These are phyloP conservation scores for Selene dorsalis DNA, from an alignment of 2,797 vertebrate species.

Conservation along the genomic window DNA sequence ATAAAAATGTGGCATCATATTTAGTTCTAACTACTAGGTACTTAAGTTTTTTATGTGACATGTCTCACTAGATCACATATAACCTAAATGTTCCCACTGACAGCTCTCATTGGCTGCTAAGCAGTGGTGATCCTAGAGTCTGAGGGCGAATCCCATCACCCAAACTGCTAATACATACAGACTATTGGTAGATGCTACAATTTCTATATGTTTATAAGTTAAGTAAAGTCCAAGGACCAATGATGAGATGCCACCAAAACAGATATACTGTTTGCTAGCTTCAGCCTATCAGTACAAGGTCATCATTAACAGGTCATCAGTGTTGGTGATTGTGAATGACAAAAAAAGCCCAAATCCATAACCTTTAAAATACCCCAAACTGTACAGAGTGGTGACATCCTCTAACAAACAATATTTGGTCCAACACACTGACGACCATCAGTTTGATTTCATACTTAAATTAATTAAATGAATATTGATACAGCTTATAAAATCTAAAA, in stretches of 20 bases:
- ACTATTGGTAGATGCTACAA: no score
- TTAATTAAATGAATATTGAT: constrained; percentile 6
- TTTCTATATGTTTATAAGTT: background rate
- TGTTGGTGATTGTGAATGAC: background rate
- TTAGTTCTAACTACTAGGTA: background rate
- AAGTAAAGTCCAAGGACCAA: no score
- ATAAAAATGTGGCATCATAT: background rate
- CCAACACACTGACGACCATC: background rate
- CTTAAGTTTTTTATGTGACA: background rate
- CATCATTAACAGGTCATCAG: background rate
- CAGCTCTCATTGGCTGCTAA: background rate
- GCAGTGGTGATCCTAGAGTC: no score
- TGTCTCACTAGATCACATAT: no score
- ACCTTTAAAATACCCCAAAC: background rate
- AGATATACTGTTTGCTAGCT: background rate
- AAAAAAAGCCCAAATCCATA: background rate
- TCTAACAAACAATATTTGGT: background rate
- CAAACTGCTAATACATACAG: no score
- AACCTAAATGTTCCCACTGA: background rate
- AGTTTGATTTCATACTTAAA: background rate
- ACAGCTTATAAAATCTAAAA: constrained; percentile 6
- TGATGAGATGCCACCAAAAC: no score
- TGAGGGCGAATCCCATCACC: no score
- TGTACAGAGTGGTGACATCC: background rate
- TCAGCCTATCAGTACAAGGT: background rate